Percentiles rank a stretch among this genome's conserved stretches.
These are phyloP conservation scores for Staurois parvus DNA, from an alignment of 2,797 vertebrate genomes.

Conservation along the genomic window DNA sequence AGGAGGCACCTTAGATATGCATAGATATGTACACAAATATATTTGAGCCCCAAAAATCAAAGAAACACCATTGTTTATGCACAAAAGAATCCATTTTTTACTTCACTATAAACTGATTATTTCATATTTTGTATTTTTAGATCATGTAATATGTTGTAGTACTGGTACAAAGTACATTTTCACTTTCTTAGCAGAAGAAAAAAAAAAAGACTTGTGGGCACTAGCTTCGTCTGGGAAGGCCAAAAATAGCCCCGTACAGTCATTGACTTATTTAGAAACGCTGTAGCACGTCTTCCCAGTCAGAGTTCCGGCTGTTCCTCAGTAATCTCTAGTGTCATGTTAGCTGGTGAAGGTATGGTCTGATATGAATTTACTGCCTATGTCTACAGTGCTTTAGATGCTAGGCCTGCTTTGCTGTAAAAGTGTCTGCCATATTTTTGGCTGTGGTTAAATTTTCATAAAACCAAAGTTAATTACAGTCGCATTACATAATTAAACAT, in stretches of 20 bases:
- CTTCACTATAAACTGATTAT: neutral
- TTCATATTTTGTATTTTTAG: neutral
- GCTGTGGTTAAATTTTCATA: neutral
- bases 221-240: conserved; percentile 10
- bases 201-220: conserved; percentile 10
- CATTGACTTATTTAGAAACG: conserved; percentile 45
- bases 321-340: neutral
- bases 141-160: neutral
- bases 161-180: neutral
- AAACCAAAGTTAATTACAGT: neutral
- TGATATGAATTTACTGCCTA: conserved; percentile 24
- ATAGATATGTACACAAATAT: no score
- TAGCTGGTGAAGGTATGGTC: conserved; percentile 1
- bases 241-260: conserved; percentile 39
- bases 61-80: no score
- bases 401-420: neutral
- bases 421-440: conserved; percentile 1
- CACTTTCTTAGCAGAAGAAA: neutral
- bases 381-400: neutral
- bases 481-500: neutral
- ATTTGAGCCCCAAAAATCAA: no score
- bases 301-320: neutral
- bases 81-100: neutral
- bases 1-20: no score
- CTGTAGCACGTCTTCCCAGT: conserved; percentile 3